Percentiles rank a stretch among this genome's conserved stretches.
These are phyloP conservation scores for Aphidius ervi DNA, from an alignment of 1,140 invertebrate species.

Conservation along the genomic window DNA sequence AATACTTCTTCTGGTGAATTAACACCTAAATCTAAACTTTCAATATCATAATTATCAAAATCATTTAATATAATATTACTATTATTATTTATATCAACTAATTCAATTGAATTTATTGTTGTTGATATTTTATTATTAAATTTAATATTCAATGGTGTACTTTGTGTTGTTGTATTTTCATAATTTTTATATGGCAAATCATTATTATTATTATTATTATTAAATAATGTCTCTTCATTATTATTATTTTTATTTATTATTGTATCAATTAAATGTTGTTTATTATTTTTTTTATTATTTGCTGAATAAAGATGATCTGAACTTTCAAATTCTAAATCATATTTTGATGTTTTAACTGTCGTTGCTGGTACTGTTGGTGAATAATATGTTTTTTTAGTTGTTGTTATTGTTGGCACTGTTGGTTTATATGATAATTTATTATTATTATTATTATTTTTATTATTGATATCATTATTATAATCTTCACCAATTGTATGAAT, in stretches of 20 bases:
- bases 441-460: constrained; percentile 26
- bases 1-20: no score
- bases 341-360: constrained; percentile 30
- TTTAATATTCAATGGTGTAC: no score
- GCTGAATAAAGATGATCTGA: constrained; percentile 38
- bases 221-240: not conserved
- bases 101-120: no score
- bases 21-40: no score
- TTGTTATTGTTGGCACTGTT: constrained; percentile 46
- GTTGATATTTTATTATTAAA: no score
- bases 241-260: not conserved
- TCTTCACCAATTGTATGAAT: constrained; percentile 22
- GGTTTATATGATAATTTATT: constrained; percentile 44
- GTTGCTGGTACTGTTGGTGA: constrained; percentile 44
- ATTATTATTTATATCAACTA: no score
- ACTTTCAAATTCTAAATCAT: constrained; percentile 38
- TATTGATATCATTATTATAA: constrained; percentile 17
- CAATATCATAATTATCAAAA: no score
- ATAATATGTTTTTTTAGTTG: constrained; percentile 41
- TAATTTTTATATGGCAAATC: no score
- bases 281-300: constrained; percentile 16
- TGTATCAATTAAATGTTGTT: not conserved
- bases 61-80: no score
- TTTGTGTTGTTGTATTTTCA: no score
- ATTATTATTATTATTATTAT: not conserved